A percentile compares a stretch with the other conserved stretches of the same genome.
These are phyloP conservation scores for Muscicapa adusta DNA, from an alignment of 2,113 vertebrate genomes.

Conservation along the genomic window DNA sequence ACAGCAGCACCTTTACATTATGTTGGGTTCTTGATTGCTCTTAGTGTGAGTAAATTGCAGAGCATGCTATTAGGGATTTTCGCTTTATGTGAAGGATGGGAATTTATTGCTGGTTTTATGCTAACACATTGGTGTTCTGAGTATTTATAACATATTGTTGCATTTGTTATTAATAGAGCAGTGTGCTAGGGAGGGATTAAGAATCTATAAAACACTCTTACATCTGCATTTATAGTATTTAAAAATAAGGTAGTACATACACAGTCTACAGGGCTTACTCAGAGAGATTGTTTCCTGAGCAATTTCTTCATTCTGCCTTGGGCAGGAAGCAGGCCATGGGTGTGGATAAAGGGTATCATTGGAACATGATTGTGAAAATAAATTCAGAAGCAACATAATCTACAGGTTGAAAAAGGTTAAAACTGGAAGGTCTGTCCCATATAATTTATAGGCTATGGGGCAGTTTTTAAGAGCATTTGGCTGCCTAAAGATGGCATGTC, in stretches of 20 bases:
- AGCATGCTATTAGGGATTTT: conserved; percentile 7
- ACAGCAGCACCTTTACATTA: not conserved
- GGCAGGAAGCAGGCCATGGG: too few relatives aligned
- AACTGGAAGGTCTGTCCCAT: not conserved
- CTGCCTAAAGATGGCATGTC: fast-evolving
- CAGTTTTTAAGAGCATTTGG: not conserved
- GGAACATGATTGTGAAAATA: not conserved
- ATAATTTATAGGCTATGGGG: not conserved
- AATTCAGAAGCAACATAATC: not conserved
- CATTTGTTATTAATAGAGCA: conserved; percentile 45
- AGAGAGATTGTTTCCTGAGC: not conserved
- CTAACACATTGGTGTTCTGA: conserved; percentile 6
- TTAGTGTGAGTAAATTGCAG: not conserved
- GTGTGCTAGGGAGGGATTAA: not conserved
- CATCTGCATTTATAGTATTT: conserved; percentile 40
- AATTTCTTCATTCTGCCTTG: not conserved
- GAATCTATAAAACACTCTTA: conserved; percentile 20
- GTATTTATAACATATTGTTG: conserved; percentile 40
- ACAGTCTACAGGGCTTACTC: not conserved
- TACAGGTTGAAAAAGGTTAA: not conserved
- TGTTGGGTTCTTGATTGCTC: not conserved
- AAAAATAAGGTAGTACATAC: conserved; percentile 9
- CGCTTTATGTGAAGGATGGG: not conserved
- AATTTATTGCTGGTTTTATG: conserved; percentile 45
- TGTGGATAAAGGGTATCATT: not conserved